Evolutionary conservation across 2,888 invertebrate genomes (phyloP), one percentile per base, ranked within the genome.

Genomic region (Leucozona laternaria): DNA sequence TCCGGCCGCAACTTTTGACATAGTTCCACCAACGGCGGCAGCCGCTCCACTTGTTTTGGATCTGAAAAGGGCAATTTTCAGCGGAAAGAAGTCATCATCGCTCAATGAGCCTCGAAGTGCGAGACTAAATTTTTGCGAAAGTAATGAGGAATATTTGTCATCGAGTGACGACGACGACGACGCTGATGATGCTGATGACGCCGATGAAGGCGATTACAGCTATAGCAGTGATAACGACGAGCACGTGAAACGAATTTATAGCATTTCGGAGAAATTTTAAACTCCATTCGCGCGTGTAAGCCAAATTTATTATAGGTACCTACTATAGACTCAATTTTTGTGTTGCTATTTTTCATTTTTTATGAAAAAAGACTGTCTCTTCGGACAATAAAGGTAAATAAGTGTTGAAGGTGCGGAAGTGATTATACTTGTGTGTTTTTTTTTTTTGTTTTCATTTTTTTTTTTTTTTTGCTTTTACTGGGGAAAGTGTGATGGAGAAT

Each of bases 241-340:
- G 87, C 91, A 91, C 77, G 89, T 92, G 70, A 92, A 92, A 89
- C 91, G 92, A 90, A 92, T 92, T 89, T 92, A 91, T 90, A 92
- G 92, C 90, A 92, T 92, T 89, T 92, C 92, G 89, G 92, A 92
- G 88, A 92, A 92, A 88, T 92, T 92, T 89, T 92, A 91, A 90
- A 58, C 31, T 31, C 43, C 25, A 20, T 55, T 55, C 62, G 34
- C 7, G 66, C 57, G 50, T 40, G 66, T 81, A 57, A 50, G 50
- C 77, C 22, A 57, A 45, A 22, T 48, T 48, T 28, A 48, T 20
- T 13, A 15, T 13, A 50, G n/a, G n/a, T 3, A 45, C 17, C 10
- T 3, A 53, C n/a, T n/a, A n/a, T n/a, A n/a, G n/a, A 60, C 40
- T 37, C 4, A 22, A 60, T 40, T 37, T 0, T 22, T 5, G 28